phyloP scores from a whole-genome alignment of 1,140 invertebrate genomes.

The Drosophila kikkawai region DNA sequence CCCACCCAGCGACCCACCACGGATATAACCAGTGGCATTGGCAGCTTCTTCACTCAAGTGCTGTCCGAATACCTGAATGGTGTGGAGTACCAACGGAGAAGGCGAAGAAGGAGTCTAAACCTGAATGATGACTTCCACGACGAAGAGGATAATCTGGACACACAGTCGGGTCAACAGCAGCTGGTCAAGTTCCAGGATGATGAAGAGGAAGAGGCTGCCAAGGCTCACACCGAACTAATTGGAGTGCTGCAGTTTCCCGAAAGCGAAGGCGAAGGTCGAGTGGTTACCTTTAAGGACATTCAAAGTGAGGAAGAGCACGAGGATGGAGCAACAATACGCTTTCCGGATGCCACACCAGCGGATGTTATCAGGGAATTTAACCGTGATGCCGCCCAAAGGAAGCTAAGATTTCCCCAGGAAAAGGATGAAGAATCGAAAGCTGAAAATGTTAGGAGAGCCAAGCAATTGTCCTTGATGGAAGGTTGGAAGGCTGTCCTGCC shows the following conservation, averaged over 20 bases:
- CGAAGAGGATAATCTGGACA: slow-evolving; percentile 76
- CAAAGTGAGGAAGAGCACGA: slow-evolving; percentile 45
- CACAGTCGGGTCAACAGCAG: slow-evolving; percentile 36
- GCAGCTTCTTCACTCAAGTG: slow-evolving; percentile 77
- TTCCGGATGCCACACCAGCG: slow-evolving; percentile 65
- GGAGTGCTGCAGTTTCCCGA: slow-evolving; percentile 72
- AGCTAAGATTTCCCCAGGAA: slow-evolving; percentile 73
- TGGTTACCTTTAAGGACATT: slow-evolving; percentile 66
- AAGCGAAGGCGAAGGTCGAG: slow-evolving; percentile 51
- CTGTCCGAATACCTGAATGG: slow-evolving; percentile 78
- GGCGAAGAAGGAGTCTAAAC: slow-evolving; percentile 53
- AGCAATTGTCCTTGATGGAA: slow-evolving; percentile 40
- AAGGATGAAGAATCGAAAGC: not conserved
- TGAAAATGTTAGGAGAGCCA: slow-evolving; percentile 29
- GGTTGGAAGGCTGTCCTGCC: slow-evolving; percentile 63
- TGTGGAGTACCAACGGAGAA: slow-evolving; percentile 69
- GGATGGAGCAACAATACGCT: slow-evolving; percentile 50
- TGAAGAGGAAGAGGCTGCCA: slow-evolving; percentile 58
- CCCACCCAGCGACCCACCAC: slow-evolving; percentile 67
- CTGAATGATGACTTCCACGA: slow-evolving; percentile 75
- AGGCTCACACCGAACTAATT: slow-evolving; percentile 70
- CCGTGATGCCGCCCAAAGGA: slow-evolving; percentile 65
- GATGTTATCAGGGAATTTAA: slow-evolving; percentile 74
- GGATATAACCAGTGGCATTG: slow-evolving; percentile 77
- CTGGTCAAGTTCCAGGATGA: slow-evolving; percentile 70